These are phyloP conservation scores for Eulithis testata DNA, from an alignment of 2,888 invertebrate genomes.

Conservation along the genomic window DNA sequence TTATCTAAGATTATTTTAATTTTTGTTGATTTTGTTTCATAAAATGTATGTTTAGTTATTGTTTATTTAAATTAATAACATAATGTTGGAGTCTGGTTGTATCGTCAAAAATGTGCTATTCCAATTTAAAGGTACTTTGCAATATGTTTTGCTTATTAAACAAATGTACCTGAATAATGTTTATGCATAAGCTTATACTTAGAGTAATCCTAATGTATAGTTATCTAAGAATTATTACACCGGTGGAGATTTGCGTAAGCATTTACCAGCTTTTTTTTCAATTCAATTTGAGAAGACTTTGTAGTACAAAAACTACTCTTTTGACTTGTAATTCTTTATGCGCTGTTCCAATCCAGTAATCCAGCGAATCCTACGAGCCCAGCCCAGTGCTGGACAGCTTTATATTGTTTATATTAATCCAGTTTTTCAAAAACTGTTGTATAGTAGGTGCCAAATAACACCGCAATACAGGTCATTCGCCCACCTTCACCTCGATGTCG, in stretches of 20 bases:
- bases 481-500: too few species aligned
- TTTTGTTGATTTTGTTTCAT: slow-evolving; percentile 39
- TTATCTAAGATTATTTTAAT: slow-evolving; percentile 28
- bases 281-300: too few species aligned
- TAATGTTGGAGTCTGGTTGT: slow-evolving; percentile 11
- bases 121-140: slow-evolving; percentile 24
- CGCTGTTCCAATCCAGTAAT: too few species aligned
- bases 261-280: too few species aligned
- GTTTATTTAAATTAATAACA: background rate
- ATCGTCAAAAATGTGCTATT: slow-evolving; percentile 19
- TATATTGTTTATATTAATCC: too few species aligned
- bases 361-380: too few species aligned
- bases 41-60: slow-evolving; percentile 2
- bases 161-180: slow-evolving; percentile 32
- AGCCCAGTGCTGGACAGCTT: too few species aligned
- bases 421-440: too few species aligned
- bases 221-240: background rate
- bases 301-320: background rate
- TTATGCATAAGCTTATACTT: slow-evolving; percentile 11
- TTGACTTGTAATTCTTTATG: background rate
- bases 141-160: slow-evolving; percentile 18
- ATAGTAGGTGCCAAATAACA: too few species aligned
- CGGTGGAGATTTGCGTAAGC: too few species aligned
- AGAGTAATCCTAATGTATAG: slow-evolving; percentile 8
- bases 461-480: too few species aligned